Conservation (phyloP, 53 echinoderm and acorn worm species). For the Echinometra lucunter region DNA sequence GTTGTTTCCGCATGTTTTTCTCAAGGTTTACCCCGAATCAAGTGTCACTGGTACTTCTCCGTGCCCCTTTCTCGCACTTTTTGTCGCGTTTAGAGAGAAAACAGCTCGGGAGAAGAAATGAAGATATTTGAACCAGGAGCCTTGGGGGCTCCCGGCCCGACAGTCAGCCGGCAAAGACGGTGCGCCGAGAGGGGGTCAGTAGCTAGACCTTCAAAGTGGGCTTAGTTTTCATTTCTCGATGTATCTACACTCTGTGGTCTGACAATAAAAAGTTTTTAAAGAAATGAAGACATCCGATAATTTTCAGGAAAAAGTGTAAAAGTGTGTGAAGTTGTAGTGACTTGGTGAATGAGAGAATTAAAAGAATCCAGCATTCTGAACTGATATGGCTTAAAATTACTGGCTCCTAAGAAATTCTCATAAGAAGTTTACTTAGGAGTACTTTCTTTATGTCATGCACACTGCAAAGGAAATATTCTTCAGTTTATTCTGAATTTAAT, state of each 20-base stretch:
- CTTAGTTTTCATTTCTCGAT: background rate
- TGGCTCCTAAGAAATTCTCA: too few relatives aligned
- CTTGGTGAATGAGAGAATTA: too few relatives aligned
- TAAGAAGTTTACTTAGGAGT: too few relatives aligned
- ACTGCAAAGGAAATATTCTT: too few relatives aligned
- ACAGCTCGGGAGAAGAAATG: conserved; percentile 48
- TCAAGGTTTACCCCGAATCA: background rate
- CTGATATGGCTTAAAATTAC: too few relatives aligned
- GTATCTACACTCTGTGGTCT: background rate
- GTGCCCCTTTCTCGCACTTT: conserved; percentile 21
- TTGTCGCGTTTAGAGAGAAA: conserved; percentile 36
- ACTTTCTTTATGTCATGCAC: too few relatives aligned
- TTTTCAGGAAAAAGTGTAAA: background rate
- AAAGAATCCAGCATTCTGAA: too few relatives aligned
- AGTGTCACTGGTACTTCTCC: conserved; percentile 40
- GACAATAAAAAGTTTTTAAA: background rate
- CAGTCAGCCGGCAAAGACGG: conserved; percentile 16
- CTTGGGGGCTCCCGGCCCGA: conserved; percentile 41
- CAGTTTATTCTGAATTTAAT: too few relatives aligned
- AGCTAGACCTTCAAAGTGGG: background rate
- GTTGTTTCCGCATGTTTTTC: background rate
- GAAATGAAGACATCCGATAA: background rate
- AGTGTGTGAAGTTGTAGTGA: too few relatives aligned
- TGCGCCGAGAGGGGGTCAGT: conserved; percentile 26
- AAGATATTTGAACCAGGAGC: conserved; percentile 36